Evolutionary conservation across 1,140 invertebrate genomes (phyloP), one percentile per base, ranked within the genome.

Genomic region (Episyrphus balteatus): DNA sequence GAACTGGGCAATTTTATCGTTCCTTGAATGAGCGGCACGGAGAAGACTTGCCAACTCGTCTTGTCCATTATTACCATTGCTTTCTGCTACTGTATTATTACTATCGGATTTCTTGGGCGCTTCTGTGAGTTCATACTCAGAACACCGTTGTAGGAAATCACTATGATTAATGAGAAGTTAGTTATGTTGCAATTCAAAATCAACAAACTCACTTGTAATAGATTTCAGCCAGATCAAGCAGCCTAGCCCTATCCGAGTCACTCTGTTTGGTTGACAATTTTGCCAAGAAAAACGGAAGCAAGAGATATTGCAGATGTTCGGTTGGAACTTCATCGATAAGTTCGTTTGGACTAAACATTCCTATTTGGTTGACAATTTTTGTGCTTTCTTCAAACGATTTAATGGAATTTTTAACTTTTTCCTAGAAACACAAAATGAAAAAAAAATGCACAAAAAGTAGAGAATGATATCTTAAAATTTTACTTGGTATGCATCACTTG

Each of bases 311-410:
- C 2, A 97, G 63, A 58, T 91, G 82, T 51, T 83, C 80, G 12
- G 90, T 91, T 0, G 88, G 69, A 11, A 96, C 63, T 73, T 97
- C 93, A 44, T 92, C 87, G 37, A 91, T 73, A 19, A 71, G 73
- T 75, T 97, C 93, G 72, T 96, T 96, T 30, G 67, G 65, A 66
- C 89, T 93, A 57, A 95, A 96, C 66, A 96, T 76, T 39, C 78
- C 81, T 1, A 84, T 73, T 34, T 82, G 50, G 7, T 86, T 91
- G 0, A 92, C 87, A 42, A 89, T 64, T 52, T 73, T 76, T 14
- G 88, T 92, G 2, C 80, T 73, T 56, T 86, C 74, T 72, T 92
- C 88, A 47, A 92, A 79, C 32, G 79, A 74, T 17, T 71, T 67
- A 69, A 91, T 88, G 8, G 77, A 72, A 53, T 73, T 75, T 62